phyloP scores from a whole-genome alignment of 2,888 invertebrate genomes.

The Ophioninae sp. region DNA sequence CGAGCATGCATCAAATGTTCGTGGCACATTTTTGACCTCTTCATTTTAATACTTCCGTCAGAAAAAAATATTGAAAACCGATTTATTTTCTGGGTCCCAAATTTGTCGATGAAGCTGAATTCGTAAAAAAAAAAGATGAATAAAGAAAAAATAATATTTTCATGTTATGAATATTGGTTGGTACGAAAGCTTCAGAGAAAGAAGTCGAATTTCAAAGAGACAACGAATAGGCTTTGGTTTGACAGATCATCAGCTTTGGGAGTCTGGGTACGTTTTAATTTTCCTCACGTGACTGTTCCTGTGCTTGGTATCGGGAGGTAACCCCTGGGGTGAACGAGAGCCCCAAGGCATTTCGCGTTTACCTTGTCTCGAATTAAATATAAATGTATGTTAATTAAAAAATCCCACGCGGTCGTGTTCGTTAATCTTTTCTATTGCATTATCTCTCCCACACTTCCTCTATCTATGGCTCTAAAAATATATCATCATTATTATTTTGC shows the following conservation, averaged over 20 bases:
- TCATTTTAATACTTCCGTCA: background rate
- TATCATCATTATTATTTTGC: background rate
- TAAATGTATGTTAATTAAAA: conserved; percentile 60
- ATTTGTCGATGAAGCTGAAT: background rate
- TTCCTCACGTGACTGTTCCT: conserved; percentile 37
- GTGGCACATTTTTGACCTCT: background rate
- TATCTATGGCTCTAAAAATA: conserved; percentile 25
- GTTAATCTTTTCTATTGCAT: conserved; percentile 26
- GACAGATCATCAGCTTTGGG: conserved; percentile 42
- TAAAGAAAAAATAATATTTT: background rate
- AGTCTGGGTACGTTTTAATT: conserved; percentile 55
- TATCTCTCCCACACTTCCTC: conserved; percentile 14
- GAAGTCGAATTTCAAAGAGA: conserved; percentile 1
- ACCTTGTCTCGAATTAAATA: conserved; percentile 33
- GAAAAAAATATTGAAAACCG: background rate
- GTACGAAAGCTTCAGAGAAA: conserved; percentile 12
- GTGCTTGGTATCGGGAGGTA: conserved; percentile 12
- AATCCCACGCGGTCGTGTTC: conserved; percentile 9
- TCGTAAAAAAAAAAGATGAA: background rate
- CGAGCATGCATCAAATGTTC: background rate
- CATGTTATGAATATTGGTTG: conserved; percentile 34
- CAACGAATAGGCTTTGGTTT: conserved; percentile 24
- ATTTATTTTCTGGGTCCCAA: background rate
- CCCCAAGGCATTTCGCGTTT: conserved; percentile 16
- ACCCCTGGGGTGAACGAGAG: conserved; percentile 37